Base-by-base conservation (phyloP, 1,140 invertebrate genomes). In the Drosophila paulistorum region DNA sequence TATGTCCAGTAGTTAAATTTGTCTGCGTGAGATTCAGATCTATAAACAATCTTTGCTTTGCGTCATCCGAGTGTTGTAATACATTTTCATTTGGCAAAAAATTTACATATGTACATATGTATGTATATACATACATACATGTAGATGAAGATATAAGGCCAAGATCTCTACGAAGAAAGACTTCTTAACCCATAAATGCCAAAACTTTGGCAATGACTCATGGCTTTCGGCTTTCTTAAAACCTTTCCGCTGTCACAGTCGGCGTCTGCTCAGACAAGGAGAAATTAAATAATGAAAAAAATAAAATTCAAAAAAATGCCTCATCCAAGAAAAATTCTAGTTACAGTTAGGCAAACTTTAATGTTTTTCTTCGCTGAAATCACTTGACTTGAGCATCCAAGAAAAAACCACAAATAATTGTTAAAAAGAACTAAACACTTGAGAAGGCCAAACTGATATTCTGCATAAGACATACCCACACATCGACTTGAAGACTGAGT, bases 321-420 rank as follows among this genome's bases (percentile, higher is more conserved):
- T 75, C 35, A 69, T 10, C 48, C 26, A 17, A 65, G 7, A 67
- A 60, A 62, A 73, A 77, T 83, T 84, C 77, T 87, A 89, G 77
- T 78, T 84, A 89, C 84, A 84, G 84, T 89, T 89, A 89, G 89
- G 84, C 89, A 89, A 81, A 90, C 71, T 89, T 78, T 73, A 54
- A 65, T 89, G 84, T 89, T 84, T 83, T 58, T 37, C 42, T 86
- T 76, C 72, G 48, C 39, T 74, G 79, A 74, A 79, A 71, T 65
- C 76, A 81, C 82, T 76, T 79, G 75, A 79, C 54, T 30, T 5
- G 26, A 59, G 23, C 51, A 33, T 3, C 3, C 26, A 42, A 39
- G 1, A 11, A 62, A 63, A 84, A 72, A 74, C 58, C 51, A 65
- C 45, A 42, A 64, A 76, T 68, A 66, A 70, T 57, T 17, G 54